Evolutionary conservation across 2,888 invertebrate genomes (phyloP), one percentile per base, ranked within the genome.

Genomic region (Ennomos quercinarius): DNA sequence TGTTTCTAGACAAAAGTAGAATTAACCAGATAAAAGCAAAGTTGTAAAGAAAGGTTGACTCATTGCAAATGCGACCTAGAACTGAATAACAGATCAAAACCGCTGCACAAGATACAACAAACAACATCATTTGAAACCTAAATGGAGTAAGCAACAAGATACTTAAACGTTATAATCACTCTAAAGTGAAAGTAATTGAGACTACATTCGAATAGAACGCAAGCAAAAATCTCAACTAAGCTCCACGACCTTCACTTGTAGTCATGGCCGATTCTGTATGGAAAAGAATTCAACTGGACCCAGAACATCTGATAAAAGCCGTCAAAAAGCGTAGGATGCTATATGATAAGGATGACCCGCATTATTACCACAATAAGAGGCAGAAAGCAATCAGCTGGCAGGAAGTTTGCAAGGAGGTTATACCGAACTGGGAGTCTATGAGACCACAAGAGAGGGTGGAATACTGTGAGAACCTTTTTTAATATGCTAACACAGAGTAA

Each of bases 401-500:
- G 9, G 83, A 82, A 12, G 75, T 84, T 10, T 78, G 81, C 57
- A 68, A 67, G 47, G 84, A 84, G 43, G 76, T 86, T n/a, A 71
- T 71, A 42, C 57, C 68, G 2, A 71, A 72, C 50, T 86, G 81
- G 81, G 80, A 80, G 0, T 54, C 69, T 37, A 63, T 84, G 66
- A 71, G 69, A 27, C 68, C 79, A 13, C 76, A 81, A 41, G 72
- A 80, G 45, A 80, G 74, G 59, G 71, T 81, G n/a, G 81, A 81
- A 47, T 61, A 55, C 36, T 61, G 60, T 61, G 47, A 56, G 59
- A 37, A 6, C 3, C 10, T 11, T 36, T 43, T 17, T 17, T 2
- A 17, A 36, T 42, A 9, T 11, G 11, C 0, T 17, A 12, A 9
- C 9, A n/a, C 10, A 11, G 40, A 49, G n/a, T 47, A 54, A 42